Base-by-base conservation (phyloP, 2,797 vertebrate species). In the Pitangus sulphuratus region DNA sequence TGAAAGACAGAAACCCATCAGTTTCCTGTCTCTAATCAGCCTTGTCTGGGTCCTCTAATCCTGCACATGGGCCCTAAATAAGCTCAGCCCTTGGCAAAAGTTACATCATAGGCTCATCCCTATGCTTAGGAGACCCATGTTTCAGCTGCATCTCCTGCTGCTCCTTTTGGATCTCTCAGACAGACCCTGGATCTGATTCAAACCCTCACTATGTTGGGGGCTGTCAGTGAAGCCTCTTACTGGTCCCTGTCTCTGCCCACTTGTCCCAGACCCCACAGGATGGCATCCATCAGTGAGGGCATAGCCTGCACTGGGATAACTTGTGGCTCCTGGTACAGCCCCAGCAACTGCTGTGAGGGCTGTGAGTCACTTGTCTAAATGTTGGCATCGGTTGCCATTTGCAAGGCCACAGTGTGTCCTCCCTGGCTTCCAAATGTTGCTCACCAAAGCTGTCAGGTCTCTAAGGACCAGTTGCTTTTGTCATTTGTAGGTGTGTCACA, bases 191-290 rank as follows among this genome's bases (percentile, higher is more conserved):
- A 45, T 40, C 44, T 74, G n/a, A 6, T 40, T 80, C 44, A 77
- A 42, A 61, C 33, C 12, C 31, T 62, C 0, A 0, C 2, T 2
- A 53, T 2, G 3, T n/a, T 4, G 1, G 1, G 2, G 28, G 11
- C 6, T 58, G 31, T 77, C 28, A 68, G 13, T 53, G 39, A 72
- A 62, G 20, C 39, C 39, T 81, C 39, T 44, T 77, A 37, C 8
- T 7, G 72, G 26, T 22, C 42, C 21, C 44, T 50, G 18, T 16
- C 37, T 77, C 30, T 89, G 25, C 53, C 42, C 1, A 3, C 37
- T 16, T 66, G 48, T 37, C 44, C 31, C 54, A 82, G 22, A 20
- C 24, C 14, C 16, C 61, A 14, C 6, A 30, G 60, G 33, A 39
- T 8, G 12, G 8, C 24, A 51, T 10, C 30, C 14, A 2, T 68